Base-by-base conservation (phyloP, 2,797 vertebrate genomes). In the Peromyscus attwateri region DNA sequence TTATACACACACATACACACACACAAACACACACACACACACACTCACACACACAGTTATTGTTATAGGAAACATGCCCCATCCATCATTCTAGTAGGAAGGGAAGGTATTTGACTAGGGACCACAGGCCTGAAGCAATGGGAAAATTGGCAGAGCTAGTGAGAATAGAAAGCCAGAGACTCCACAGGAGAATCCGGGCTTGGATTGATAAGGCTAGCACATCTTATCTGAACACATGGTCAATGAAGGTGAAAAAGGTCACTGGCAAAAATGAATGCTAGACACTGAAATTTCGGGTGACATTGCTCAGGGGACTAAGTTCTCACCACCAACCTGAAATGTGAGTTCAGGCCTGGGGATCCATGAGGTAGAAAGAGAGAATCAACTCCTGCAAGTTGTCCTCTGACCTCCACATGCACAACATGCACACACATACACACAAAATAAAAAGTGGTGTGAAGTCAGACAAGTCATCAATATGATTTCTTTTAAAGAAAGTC, bases 211-310 rank as follows among this genome's bases (percentile, higher is more conserved):
- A 85, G 19, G n/a, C 60, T 40, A 83, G 55, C 17, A 52, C 43
- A 17, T 14, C 40, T 37, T 13, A 34, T 60, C 27, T 68, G 40
- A 52, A 62, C 49, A 66, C 2, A 9, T 40, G 10, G 64, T 37
- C 52, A 94, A 14, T 34, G 52, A 87, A 64, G 12, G 31, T 14
- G 3, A 80, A 92, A 57, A 85, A 49, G 34, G 16, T 87, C 71
- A n/a, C 75, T 34, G 62, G 17, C 62, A 92, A 81, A 92, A 88
- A 84, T 43, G n/a, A 95, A 84, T 17, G 37, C 34, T 79, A 96
- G 87, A 94, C 83, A 77, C 43, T 94, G 80, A 95, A 76, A 75
- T 37, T 83, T 43, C 16, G 6, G 82, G 29, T 46, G 27, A 64
- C 17, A 23, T 84, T 9, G 0, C 17, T 23, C 82, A 84, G 62